phyloP scores from a whole-genome alignment of 2,113 vertebrate species.

The Cygnus buccinator region DNA sequence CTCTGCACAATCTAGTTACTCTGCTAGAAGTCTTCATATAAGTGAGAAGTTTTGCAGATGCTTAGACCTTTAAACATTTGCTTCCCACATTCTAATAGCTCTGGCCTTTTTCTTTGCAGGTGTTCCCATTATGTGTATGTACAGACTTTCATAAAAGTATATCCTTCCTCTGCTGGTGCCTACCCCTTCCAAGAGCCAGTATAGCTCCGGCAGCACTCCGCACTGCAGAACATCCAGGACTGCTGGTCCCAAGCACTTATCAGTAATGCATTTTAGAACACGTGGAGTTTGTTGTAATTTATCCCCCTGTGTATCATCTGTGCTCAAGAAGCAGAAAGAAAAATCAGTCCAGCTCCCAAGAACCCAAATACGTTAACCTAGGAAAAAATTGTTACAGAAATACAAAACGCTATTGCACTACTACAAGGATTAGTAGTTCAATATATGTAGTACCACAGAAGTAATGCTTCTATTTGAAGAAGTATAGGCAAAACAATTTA shows the following conservation, averaged over 20 bases:
- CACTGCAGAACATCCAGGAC: not conserved
- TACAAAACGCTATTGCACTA: not conserved
- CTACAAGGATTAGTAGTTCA: not conserved
- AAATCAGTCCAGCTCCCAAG: not conserved
- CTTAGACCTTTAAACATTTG: too few relatives aligned
- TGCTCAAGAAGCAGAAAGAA: not conserved
- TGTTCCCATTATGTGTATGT: not conserved
- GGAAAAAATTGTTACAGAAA: not conserved
- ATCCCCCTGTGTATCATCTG: not conserved
- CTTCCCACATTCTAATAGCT: too few relatives aligned
- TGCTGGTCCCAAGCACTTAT: not conserved
- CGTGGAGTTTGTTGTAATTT: not conserved
- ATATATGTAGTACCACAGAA: too few relatives aligned
- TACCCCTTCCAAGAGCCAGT: not conserved
- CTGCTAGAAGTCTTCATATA: too few relatives aligned
- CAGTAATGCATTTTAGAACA: not conserved
- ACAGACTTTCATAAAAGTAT: not conserved
- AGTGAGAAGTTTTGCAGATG: not conserved
- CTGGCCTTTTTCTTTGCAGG: not conserved
- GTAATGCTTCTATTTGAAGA: not conserved
- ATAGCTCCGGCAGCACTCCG: not conserved
- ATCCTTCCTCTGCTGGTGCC: not conserved
- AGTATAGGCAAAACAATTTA: not conserved
- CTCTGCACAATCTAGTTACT: not conserved
- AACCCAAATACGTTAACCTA: not conserved